Base-by-base conservation (phyloP, 2,888 invertebrate genomes). In the Biston stratarius region DNA sequence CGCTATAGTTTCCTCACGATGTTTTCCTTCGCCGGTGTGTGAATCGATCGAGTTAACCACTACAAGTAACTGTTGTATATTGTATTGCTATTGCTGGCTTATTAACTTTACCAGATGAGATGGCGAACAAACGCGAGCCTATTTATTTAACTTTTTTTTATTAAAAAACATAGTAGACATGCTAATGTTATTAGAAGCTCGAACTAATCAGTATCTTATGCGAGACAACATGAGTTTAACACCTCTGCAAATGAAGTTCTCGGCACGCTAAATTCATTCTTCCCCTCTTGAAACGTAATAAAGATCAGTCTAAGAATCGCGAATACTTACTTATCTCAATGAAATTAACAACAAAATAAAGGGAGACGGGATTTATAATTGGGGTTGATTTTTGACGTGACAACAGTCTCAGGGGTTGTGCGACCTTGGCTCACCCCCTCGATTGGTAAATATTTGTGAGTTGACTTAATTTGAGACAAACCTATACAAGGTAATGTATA, bases 271-370 rank as follows among this genome's bases (percentile, higher is more conserved):
- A 77, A 78, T 77, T 73, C 73, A 77, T 74, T 75, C 70, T 63
- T 59, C 64, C 67, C 75, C 68, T 63, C 64, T 70, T 57, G 70
- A 77, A 79, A 80, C 77, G 73, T 74, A 79, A 80, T 79, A 79
- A 79, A 77, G 80, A 78, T 79, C 78, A 76, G 70, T 74, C 71
- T 74, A 66, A 66, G 65, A 66, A 66, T 49, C 44, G 60, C 56
- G 56, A 61, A 56, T 49, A 42, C 49, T 59, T 33, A 71, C 70
- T 74, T 74, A 75, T 71, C 65, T 51, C 64, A 75, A 77, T 77
- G 77, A 73, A 74, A 78, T 78, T 75, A 70, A 68, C 56, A 61
- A 64, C 67, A 74, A 73, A 74, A 77, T 74, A 78, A 77, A 74
- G 75, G 74, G 71, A 67, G 48, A 34, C 24, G 55, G 33, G 62